Evolutionary conservation across 2,888 invertebrate species (phyloP), one percentile per base, ranked within the genome.

Genomic region (Hemaris fuciformis): DNA sequence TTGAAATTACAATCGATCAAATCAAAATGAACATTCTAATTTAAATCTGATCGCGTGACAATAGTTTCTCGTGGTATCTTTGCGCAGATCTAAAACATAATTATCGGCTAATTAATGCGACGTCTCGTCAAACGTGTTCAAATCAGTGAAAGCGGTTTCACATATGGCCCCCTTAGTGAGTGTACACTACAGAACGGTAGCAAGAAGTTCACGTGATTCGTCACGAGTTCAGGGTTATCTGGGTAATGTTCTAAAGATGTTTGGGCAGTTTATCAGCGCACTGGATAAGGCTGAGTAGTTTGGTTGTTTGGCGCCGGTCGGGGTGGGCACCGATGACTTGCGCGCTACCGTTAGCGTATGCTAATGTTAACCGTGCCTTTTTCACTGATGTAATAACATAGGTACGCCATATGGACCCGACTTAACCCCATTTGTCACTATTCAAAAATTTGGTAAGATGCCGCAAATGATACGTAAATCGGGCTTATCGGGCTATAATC

Each of bases 81-180:
- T 31, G 31, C 8, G 62, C 64, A 66, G 67, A 74, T 77, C 75
- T 76, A 70, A 77, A 80, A 80, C 71, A 73, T 76, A 83, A 84
- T 85, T 80, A 87, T 79, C 79, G 72, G 64, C 74, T 88, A 84
- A 89, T 89, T 87, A 89, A 79, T 77, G 74, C 76, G 74, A 73
- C 74, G 79, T 76, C 79, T 71, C 77, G 77, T 73, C 78, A 80
- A 83, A 83, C 83, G 74, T 76, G 84, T 73, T 79, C 76, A 89
- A 90, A 89, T 79, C 76, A 89, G 91, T 89, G 91, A 91, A 91
- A 91, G 91, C 74, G 73, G 80, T 85, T 86, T 84, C 84, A 87
- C 84, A 81, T 80, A 71, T 83, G 85, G 67, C 80, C 85, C 75
- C 83, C 85, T 84, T 85, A 76, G 68, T 62, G 62, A 59, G 62